A percentile compares a stretch with the other conserved stretches of the same genome.
Conservation (phyloP, 1,140 invertebrate species). For the Ceratina japonica region DNA sequence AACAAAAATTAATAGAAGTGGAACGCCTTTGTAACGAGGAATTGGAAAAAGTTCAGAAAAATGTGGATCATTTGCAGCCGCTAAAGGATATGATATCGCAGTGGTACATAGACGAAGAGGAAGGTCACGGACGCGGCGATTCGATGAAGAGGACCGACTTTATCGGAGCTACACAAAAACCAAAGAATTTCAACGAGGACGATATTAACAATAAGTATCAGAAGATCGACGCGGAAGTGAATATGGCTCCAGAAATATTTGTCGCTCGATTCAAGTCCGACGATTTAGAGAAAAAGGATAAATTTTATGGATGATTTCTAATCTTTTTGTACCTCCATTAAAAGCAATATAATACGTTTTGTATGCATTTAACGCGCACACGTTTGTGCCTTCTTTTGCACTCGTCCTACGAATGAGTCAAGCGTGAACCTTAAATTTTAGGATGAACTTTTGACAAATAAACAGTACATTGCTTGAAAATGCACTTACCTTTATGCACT, state of each 20-base stretch:
- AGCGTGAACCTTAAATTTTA: neutral
- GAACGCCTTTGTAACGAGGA: conserved; percentile 65
- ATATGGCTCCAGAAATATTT: conserved; percentile 60
- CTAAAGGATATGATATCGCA: conserved; percentile 60
- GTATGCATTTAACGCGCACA: conserved; percentile 4
- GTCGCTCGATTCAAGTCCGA: conserved; percentile 53
- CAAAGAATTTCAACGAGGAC: neutral
- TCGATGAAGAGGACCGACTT: conserved; percentile 11
- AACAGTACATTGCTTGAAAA: neutral
- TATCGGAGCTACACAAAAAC: neutral
- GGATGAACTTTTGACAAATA: neutral
- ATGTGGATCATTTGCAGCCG: conserved; percentile 53
- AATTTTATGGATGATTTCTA: conserved; percentile 2
- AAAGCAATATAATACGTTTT: conserved; percentile 1
- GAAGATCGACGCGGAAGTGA: conserved; percentile 53
- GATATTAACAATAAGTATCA: neutral
- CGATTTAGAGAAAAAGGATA: conserved; percentile 41
- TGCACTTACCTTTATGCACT: conserved; percentile 11
- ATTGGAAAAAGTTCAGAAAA: conserved; percentile 61
- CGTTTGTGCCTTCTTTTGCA: neutral
- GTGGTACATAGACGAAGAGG: conserved; percentile 51
- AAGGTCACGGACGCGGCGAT: conserved; percentile 45
- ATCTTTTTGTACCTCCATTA: neutral
- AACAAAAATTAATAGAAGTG: conserved; percentile 57
- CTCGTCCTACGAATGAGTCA: neutral